Percentiles rank a stretch among this genome's conserved stretches.
These are phyloP conservation scores for Apaloderma vittatum DNA, from an alignment of 2,113 vertebrate genomes.

Conservation along the genomic window DNA sequence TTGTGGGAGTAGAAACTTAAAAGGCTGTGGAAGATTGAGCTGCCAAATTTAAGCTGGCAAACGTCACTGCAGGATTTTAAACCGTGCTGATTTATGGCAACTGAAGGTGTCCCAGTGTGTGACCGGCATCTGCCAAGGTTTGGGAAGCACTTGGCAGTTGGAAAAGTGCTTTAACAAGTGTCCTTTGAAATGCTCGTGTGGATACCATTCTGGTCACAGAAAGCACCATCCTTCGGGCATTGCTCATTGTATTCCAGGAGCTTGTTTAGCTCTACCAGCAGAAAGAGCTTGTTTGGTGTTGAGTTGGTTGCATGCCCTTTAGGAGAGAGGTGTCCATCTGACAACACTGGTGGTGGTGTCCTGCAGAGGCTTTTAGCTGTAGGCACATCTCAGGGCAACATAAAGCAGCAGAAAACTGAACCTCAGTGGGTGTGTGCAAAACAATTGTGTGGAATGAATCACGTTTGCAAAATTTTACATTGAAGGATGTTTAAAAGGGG, in stretches of 20 bases:
- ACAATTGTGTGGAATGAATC: not conserved
- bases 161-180: not conserved
- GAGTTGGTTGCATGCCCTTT: not conserved
- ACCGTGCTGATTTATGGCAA: not conserved
- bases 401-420: not conserved
- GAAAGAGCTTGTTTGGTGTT: not conserved
- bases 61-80: not conserved
- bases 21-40: not conserved
- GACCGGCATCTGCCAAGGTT: not conserved
- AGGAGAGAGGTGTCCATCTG: not conserved
- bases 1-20: not conserved
- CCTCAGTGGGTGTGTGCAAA: not conserved
- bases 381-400: not conserved
- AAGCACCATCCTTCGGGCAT: not conserved
- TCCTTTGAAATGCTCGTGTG: not conserved
- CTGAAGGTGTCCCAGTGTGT: not conserved
- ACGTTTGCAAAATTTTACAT: not conserved
- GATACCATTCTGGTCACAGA: not conserved
- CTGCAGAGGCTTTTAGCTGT: not conserved
- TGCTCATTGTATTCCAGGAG: not conserved
- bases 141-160: not conserved
- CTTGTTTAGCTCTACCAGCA: not conserved
- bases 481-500: not conserved
- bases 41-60: not conserved
- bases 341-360: accelerated